phyloP scores from a whole-genome alignment of 2,113 vertebrate genomes.

The Leiothrix lutea region DNA sequence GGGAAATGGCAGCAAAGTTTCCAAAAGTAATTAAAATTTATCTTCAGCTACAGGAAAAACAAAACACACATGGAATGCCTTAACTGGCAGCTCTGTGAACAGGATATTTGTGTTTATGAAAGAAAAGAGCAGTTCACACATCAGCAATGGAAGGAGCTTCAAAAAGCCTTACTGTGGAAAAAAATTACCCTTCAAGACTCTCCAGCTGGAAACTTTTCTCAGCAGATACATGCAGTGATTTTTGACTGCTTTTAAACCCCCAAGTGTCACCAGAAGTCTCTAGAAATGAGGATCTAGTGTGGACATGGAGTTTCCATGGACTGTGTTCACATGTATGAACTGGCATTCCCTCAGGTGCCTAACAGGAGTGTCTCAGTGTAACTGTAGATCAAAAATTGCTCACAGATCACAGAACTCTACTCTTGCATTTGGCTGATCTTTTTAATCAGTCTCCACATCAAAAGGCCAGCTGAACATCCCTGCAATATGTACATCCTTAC shows the following conservation, averaged over 20 bases:
- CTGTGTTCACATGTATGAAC: neutral
- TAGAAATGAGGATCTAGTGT: neutral
- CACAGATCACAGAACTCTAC: neutral
- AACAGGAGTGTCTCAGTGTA: neutral
- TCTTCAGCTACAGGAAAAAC: neutral
- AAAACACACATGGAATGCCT: neutral
- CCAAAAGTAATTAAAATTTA: slow-evolving; percentile 8
- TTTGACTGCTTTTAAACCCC: neutral
- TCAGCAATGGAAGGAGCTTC: neutral
- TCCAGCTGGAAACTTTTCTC: neutral
- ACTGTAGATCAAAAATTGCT: neutral
- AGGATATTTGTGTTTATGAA: neutral
- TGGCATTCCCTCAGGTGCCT: neutral
- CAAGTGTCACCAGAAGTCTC: neutral
- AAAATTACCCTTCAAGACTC: neutral
- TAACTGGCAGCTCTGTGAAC: neutral
- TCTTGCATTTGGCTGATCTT: neutral
- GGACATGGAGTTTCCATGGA: rapidly evolving
- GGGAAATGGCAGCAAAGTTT: neutral
- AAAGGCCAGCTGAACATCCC: neutral
- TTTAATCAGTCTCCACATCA: neutral
- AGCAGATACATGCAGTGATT: neutral
- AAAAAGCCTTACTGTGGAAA: neutral
- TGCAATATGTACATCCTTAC: rapidly evolving
- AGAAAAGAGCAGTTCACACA: neutral